A percentile compares a stretch with the other conserved stretches of the same genome.
These are phyloP conservation scores for Drosophila atripex DNA, from an alignment of 2,888 invertebrate species.

Conservation along the genomic window DNA sequence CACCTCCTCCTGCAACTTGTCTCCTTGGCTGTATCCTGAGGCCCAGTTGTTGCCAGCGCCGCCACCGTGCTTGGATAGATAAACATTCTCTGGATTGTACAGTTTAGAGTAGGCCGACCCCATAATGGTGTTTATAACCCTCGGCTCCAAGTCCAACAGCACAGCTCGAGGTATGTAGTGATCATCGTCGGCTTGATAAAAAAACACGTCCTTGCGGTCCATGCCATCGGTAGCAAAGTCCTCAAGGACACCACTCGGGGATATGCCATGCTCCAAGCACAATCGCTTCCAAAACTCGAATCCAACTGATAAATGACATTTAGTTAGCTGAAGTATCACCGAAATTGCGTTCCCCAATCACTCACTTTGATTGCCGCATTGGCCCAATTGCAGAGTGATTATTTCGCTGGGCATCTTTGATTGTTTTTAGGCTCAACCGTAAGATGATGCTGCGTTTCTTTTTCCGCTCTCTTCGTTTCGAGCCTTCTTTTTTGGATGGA, in stretches of 20 bases:
- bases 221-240: slow-evolving; percentile 95
- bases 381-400: slow-evolving; percentile 99
- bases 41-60: slow-evolving; percentile 99
- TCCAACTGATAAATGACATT: slow-evolving; percentile 88
- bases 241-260: slow-evolving; percentile 97
- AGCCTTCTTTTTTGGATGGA: background rate
- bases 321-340: slow-evolving; percentile 3
- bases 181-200: slow-evolving; percentile 99
- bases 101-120: slow-evolving; percentile 97
- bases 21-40: slow-evolving; percentile 97
- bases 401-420: slow-evolving; percentile 97
- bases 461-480: background rate
- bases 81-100: slow-evolving; percentile 99
- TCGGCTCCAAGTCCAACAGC: slow-evolving; percentile 96
- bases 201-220: slow-evolving; percentile 99
- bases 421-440: slow-evolving; percentile 5
- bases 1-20: slow-evolving; percentile 96
- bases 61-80: slow-evolving; percentile 97
- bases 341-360: slow-evolving; percentile 41
- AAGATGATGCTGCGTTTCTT: background rate
- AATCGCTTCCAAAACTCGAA: slow-evolving; percentile 99
- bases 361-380: slow-evolving; percentile 99
- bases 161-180: slow-evolving; percentile 99
- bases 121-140: slow-evolving; percentile 98
- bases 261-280: slow-evolving; percentile 98